These are phyloP conservation scores for Ophiothrix spiculata DNA, from an alignment of 35 echinoderm and acorn worm genomes.

Conservation along the genomic window DNA sequence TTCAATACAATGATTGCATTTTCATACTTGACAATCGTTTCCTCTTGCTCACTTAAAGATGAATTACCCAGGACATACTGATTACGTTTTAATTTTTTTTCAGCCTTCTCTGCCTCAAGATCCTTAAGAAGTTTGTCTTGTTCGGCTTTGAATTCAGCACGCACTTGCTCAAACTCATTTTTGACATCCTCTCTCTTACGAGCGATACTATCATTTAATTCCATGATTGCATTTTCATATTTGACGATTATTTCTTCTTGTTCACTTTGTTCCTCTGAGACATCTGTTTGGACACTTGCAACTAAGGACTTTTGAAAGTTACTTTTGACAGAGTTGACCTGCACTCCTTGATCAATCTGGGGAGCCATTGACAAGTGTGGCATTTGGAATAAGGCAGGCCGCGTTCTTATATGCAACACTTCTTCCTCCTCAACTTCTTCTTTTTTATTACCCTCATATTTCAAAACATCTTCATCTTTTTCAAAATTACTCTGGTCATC, in stretches of 20 bases:
- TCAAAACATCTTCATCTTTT: neutral
- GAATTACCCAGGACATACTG: too few species aligned
- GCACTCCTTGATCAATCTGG: neutral
- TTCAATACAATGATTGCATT: neutral
- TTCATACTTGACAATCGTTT: neutral
- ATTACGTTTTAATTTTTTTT: too few species aligned
- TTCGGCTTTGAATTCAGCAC: neutral
- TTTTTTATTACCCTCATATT: neutral
- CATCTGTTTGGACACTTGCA: too few species aligned
- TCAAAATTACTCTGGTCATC: neutral
- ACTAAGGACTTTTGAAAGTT: too few species aligned
- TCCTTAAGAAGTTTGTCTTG: neutral
- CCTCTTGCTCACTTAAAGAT: neutral
- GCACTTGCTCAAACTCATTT: constrained; percentile 8
- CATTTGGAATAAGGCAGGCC: neutral
- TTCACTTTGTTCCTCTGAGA: too few species aligned
- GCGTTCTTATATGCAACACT: neutral
- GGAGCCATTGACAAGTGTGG: neutral
- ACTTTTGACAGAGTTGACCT: neutral
- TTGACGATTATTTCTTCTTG: too few species aligned
- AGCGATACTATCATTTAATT: too few species aligned
- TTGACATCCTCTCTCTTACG: neutral
- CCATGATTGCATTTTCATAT: too few species aligned
- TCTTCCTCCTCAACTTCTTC: neutral
- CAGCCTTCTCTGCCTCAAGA: neutral